Evolutionary conservation across 2,888 invertebrate species (phyloP), one percentile per base, ranked within the genome.

Genomic region (Monochamus alternatus): DNA sequence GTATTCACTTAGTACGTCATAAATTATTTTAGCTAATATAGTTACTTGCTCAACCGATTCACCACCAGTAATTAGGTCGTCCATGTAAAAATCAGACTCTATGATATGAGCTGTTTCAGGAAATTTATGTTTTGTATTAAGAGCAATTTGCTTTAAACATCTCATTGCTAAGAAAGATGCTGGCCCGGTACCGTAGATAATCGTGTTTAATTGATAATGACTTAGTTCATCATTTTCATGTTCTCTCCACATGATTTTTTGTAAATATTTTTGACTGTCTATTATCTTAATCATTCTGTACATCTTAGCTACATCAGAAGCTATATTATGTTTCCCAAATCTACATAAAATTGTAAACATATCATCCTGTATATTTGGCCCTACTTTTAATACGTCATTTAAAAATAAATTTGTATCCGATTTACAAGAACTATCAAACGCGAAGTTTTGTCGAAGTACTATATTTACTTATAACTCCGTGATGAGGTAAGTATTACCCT

Each of bases 351-450:
- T 77, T 1, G 58, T 44, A 52, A 71, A 75, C 10, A 76, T 22
- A 70, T 76, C 74, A 43, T 77, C 69, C 55, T 78, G 77, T 14
- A 77, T 47, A 38, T 52, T 73, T 3, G 79, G 74, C 9, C 77
- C 78, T 2, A 76, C 58, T n/a, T 74, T 62, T 14, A 75, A 58
- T 5, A 59, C 67, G 60, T 79, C 75, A 52, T 78, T 80, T 12
- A 80, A 22, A 5, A 74, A 74, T 30, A 77, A 55, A 5, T 73
- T 75, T 30, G 47, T 71, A 47, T 65, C 58, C 14, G 76, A 71
- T 60, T 77, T 78, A 30, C 58, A 63, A n/a, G 74, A 75, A 2
- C 71, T 75, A 44, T 77, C 78, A 71, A 78, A 78, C 78, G 3
- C 78, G 68, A 0, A 78, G 43, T 51, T 75, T 78, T 3, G 78